A percentile compares a stretch with the other conserved stretches of the same genome.
Evolutionary conservation across 2,113 vertebrate species (phyloP).

Genomic region (Struthidea cinerea): DNA sequence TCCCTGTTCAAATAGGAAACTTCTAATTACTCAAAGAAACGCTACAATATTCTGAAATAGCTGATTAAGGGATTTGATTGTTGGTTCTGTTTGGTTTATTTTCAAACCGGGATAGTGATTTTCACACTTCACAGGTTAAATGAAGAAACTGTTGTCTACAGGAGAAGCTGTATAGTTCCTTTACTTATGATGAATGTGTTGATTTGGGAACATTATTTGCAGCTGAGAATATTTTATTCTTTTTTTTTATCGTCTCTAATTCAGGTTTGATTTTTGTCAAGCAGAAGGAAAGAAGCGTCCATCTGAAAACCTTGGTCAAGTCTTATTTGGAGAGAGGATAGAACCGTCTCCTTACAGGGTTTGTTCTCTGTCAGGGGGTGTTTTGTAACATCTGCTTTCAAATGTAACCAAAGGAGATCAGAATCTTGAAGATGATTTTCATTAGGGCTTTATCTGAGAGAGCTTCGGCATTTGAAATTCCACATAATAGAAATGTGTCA

Average conservation of each 20-base stretch:
- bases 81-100: background rate
- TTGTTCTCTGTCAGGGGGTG: slow-evolving; percentile 27
- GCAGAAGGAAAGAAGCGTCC: slow-evolving; percentile 84
- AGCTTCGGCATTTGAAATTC: background rate
- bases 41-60: background rate
- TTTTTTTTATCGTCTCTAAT: slow-evolving; percentile 2
- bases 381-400: background rate
- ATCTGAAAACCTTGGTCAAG: slow-evolving; percentile 97
- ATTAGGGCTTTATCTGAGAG: background rate
- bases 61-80: background rate
- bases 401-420: background rate
- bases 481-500: background rate
- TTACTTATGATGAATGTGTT: background rate
- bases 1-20: background rate
- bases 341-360: slow-evolving; percentile 97
- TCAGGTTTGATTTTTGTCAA: slow-evolving; percentile 97
- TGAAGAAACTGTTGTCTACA: background rate
- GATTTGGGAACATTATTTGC: background rate
- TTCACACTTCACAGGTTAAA: background rate
- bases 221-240: background rate
- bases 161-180: background rate
- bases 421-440: background rate
- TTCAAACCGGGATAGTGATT: background rate
- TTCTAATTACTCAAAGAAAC: background rate
- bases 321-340: slow-evolving; percentile 96